These are phyloP conservation scores for Cheilosia soror DNA, from an alignment of 2,888 invertebrate species.

Conservation along the genomic window DNA sequence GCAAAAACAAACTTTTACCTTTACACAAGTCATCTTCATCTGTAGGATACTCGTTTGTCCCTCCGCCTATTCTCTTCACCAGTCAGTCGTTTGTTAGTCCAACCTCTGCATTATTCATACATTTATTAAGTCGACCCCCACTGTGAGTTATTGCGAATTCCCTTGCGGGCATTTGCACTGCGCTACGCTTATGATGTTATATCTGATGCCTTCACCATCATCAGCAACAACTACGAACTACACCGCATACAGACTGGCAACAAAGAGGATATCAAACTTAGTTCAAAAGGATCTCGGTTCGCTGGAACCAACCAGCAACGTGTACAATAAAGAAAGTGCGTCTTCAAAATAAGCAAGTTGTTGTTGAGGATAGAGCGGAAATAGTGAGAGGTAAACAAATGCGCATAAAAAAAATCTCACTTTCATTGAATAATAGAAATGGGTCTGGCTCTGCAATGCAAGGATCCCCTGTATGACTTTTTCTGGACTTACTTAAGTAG, in stretches of 20 bases:
- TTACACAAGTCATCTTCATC: constrained; percentile 14
- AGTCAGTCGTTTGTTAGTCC: constrained; percentile 13
- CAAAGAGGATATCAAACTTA: constrained; percentile 27
- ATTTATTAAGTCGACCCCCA: constrained; percentile 20
- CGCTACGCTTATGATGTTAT: background rate
- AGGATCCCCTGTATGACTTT: background rate
- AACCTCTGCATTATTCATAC: constrained; percentile 40
- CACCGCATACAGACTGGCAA: background rate
- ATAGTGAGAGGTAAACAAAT: background rate
- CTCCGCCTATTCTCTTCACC: background rate
- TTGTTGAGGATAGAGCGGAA: background rate
- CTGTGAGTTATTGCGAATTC: constrained; percentile 24
- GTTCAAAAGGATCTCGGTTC: constrained; percentile 11
- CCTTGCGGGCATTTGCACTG: constrained; percentile 18
- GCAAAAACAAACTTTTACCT: constrained; percentile 13
- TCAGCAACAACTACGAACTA: background rate
- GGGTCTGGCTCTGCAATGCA: background rate
- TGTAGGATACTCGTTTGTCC: background rate
- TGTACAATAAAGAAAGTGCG: background rate
- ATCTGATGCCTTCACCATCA: background rate
- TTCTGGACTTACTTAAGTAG: background rate
- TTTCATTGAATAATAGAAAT: background rate
- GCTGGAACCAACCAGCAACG: background rate
- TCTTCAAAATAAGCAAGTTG: background rate
- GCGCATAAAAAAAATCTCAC: background rate